Base-by-base conservation (phyloP, 1,140 invertebrate species). In the Pseudobourletiella spinata region DNA sequence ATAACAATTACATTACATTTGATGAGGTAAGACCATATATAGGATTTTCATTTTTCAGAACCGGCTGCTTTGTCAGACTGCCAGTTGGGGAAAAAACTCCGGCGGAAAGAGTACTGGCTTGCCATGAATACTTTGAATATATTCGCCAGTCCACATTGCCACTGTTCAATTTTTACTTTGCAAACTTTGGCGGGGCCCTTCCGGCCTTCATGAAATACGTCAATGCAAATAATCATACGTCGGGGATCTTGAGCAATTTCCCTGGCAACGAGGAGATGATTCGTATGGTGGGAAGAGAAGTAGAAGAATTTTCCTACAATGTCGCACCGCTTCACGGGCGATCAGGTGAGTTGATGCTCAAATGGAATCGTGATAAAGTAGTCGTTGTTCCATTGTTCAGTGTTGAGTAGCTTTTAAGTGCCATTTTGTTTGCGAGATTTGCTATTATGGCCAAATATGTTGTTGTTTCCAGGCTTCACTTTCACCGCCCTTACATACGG, bases 401-500 rank as follows among this genome's bases (percentile, higher is more conserved):
- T 25, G 11, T 54, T n/a, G n/a, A n/a, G n/a, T n/a, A n/a, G n/a
- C n/a, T n/a, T n/a, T 18, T 14, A 39, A 14, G 15, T 56, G 11
- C 29, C 29, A 30, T 8, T 56, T 14, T 8, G 6, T 8, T 20
- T 14, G 14, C 50, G 14, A 26, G 44, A 48, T 48, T 22, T 16
- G 6, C 8, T 48, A 22, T 48, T 22, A 22, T 48, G 44, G 44
- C 44, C 22, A 18, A 16, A 6, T 48, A 48, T 6, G 15, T 8
- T 48, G 8, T 8, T 48, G 44, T 22, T 48, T 48, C 6, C 44
- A 56, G 54, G 54, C n/a, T 56, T 56, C 20, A 56, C 54, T 18
- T 56, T 56, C 29, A 56, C 54, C 4, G 32, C 20, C 3, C 54
- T 56, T 3, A 56, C 29, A n/a, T 56, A 56, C 20, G 18, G 32